Evolutionary conservation across 2,888 invertebrate genomes (phyloP).

Genomic region (Drosophila mercatorum): DNA sequence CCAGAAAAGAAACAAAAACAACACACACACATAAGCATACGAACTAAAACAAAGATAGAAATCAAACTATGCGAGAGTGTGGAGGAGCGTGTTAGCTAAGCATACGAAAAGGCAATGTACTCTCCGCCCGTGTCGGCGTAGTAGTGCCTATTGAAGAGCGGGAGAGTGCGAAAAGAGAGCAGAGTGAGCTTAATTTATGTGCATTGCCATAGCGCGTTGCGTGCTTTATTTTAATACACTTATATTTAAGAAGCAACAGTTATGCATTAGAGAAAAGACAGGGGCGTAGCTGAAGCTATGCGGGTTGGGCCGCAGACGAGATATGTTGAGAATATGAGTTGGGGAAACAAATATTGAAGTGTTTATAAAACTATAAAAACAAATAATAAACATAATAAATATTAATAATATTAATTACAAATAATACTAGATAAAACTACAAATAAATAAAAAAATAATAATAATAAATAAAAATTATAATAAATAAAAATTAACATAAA

Average conservation of each 20-base stretch:
- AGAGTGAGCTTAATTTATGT: slow-evolving; percentile 35
- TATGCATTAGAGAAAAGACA: slow-evolving; percentile 38
- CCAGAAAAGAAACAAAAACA: slow-evolving; percentile 17
- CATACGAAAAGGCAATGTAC: slow-evolving; percentile 53
- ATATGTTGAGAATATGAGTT: background rate
- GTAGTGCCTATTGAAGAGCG: slow-evolving; percentile 15
- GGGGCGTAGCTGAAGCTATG: slow-evolving; percentile 17
- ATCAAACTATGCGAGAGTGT: slow-evolving; percentile 25
- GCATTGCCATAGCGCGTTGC: slow-evolving; percentile 36
- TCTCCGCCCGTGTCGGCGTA: slow-evolving; percentile 47
- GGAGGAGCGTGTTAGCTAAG: slow-evolving; percentile 26
- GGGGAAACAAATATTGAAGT: too few relatives aligned
- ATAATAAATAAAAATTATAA: too few relatives aligned
- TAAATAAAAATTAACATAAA: too few relatives aligned
- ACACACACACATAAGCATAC: slow-evolving; percentile 1
- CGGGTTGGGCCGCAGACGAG: slow-evolving; percentile 1
- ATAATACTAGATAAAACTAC: too few relatives aligned
- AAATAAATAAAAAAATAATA: too few relatives aligned
- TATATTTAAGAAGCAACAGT: slow-evolving; percentile 59
- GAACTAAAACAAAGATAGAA: slow-evolving; percentile 36
- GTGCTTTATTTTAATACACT: slow-evolving; percentile 51
- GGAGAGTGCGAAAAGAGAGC: slow-evolving; percentile 26
- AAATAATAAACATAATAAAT: background rate
- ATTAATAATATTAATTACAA: too few relatives aligned
- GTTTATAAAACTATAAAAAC: too few relatives aligned